phyloP scores from a whole-genome alignment of 2,797 vertebrate species.

The Danionella dracula region DNA sequence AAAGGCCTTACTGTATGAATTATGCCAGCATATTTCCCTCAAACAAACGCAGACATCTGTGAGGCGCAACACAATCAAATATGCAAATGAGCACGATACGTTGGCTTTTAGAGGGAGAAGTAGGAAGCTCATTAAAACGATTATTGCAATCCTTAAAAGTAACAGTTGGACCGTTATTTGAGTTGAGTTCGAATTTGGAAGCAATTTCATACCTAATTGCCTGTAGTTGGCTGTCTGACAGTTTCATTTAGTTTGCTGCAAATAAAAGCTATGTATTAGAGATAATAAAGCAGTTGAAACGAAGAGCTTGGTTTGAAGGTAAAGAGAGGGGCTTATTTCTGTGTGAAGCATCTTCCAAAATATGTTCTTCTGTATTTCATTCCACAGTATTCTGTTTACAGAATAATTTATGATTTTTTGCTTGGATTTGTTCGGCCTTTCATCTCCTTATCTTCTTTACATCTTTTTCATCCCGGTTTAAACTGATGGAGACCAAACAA shows the following conservation, averaged over 20 bases:
- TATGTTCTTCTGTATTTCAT: background rate
- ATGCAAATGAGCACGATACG: slow-evolving; percentile 45
- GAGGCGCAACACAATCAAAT: slow-evolving; percentile 48
- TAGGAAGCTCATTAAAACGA: slow-evolving; percentile 51
- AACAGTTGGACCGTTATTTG: slow-evolving; percentile 51
- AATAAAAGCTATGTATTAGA: slow-evolving; percentile 48
- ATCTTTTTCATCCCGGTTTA: slow-evolving; percentile 37
- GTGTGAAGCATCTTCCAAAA: background rate
- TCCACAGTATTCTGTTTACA: slow-evolving; percentile 26
- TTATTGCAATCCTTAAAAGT: slow-evolving; percentile 45
- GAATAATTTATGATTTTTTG: slow-evolving; percentile 42
- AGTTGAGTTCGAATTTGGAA: slow-evolving; percentile 43
- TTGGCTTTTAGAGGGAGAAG: slow-evolving; percentile 46
- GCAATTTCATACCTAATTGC: slow-evolving; percentile 47
- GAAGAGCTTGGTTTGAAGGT: slow-evolving; percentile 22
- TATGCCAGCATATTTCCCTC: slow-evolving; percentile 46
- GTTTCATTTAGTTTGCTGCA: slow-evolving; percentile 40
- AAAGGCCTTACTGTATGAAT: slow-evolving; percentile 42
- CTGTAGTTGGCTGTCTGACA: slow-evolving; percentile 47
- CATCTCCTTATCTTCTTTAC: slow-evolving; percentile 39
- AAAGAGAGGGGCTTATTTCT: background rate
- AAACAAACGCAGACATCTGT: slow-evolving; percentile 48
- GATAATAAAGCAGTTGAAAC: slow-evolving; percentile 35
- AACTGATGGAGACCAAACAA: slow-evolving; percentile 22
- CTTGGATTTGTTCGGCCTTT: slow-evolving; percentile 37